Evolutionary conservation across 2,113 vertebrate genomes (phyloP), one percentile per base, ranked within the genome.

Genomic region (Catharus bicknelli): DNA sequence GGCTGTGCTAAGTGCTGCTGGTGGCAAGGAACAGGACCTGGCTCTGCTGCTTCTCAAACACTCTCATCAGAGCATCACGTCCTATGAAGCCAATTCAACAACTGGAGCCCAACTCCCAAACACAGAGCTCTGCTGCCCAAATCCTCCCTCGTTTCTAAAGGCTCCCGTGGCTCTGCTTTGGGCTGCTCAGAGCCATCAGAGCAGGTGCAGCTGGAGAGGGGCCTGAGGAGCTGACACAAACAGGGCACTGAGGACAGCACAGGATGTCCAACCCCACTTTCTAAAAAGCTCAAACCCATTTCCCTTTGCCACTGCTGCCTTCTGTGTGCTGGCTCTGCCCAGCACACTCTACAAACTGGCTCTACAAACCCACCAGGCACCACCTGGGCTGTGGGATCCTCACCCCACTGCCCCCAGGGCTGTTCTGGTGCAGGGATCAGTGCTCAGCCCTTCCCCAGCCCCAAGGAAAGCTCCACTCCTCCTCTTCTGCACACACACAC

Each of bases 221-320:
- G 19, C 29, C 27, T 1, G 4, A 16, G 67, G 34, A 29, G 36
- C 73, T 47, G 34, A 10, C 34, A 10, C 0, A 0, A 54, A 36
- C 7, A 2, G 16, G n/a, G 18, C 27, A 30, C 11, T 0, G 0
- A 51, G 32, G 26, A n/a, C 50, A 25, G 0, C 4, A 0, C 2
- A 0, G 21, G 32, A 2, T 48, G 16, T 47, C 54, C 29, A 16
- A 20, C 26, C 68, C 3, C 11, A 14, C 43, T 51, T 40, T 13
- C 63, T 30, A 38, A 55, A 80, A 18, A 57, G 2, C 7, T 32
- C 32, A 45, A 55, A 32, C 5, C 61, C 22, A 34, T 18, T 10
- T 4, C 45, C 38, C 78, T 36, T 22, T 5, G 29, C 5, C 15
- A 1, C 55, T 27, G 29, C 47, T 76, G 7, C 53, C 36, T 69